Conservation (phyloP, 2,113 vertebrate genomes). For the Nothocercus nigrocapillus region DNA sequence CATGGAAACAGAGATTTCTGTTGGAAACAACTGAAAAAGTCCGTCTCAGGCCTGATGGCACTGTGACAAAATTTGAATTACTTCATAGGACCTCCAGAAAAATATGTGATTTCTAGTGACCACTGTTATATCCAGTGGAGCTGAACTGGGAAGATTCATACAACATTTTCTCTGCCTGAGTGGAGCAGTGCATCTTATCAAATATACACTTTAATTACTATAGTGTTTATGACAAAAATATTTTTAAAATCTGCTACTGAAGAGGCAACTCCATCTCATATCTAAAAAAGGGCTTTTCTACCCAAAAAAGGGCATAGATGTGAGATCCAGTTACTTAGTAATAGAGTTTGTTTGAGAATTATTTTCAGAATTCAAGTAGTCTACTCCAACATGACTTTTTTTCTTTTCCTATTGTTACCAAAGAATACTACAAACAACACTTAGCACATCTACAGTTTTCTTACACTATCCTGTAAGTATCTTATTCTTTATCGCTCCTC, state of each 20-base stretch:
- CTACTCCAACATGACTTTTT: background rate
- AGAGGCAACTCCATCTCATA: background rate
- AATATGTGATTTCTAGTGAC: background rate
- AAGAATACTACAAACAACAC: background rate
- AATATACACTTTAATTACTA: background rate
- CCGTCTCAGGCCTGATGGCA: background rate
- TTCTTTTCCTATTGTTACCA: background rate
- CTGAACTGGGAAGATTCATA: background rate
- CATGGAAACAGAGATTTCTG: background rate
- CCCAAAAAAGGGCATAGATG: background rate
- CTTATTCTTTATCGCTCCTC: background rate
- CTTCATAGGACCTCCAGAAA: background rate
- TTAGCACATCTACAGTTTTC: background rate
- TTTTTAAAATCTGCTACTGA: background rate
- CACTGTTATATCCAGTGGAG: background rate
- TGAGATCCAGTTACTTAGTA: background rate
- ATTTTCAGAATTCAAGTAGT: background rate
- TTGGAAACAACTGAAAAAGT: background rate
- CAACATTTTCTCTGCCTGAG: background rate
- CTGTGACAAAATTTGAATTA: background rate
- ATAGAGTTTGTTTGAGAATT: background rate
- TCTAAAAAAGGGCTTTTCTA: rapidly evolving
- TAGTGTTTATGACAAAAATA: background rate
- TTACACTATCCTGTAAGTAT: background rate
- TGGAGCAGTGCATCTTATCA: background rate